Base-by-base conservation (phyloP, 2,888 invertebrate species). In the Ectemnius lituratus region DNA sequence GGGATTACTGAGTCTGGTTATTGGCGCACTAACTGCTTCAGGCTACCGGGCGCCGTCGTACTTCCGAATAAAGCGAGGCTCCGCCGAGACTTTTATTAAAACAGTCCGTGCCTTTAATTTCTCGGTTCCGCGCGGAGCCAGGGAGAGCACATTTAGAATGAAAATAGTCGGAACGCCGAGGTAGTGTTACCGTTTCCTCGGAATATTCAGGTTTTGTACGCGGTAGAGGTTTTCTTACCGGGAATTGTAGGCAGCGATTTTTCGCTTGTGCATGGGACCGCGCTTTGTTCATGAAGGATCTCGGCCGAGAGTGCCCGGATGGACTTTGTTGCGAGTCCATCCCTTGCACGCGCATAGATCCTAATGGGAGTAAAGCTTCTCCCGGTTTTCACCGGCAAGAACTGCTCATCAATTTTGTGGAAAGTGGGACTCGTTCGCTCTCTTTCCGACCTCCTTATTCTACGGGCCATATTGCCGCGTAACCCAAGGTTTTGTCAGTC, bases 1-100 rank as follows among this genome's bases (percentile, higher is more conserved):
- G 76, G 76, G 77, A 78, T 78, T 78, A 78, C 73, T 47, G 76
- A 78, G 73, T 76, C 76, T 73, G 76, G 77, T 78, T 76, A 78
- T 76, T 78, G 76, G 72, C 76, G 73, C 64, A 61, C 62, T 77
- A 76, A 76, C 76, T 76, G 77, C 66, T 67, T 11, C 37, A 11
- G 37, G 76, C 66, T 70, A 62, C 62, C 16, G 52, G 13, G 14
- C 52, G n/a, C 60, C 49, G 72, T 66, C 61, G 76, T 68, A 76
- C 72, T 72, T 64, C 68, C 66, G 70, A 78, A 76, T 78, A 67
- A 70, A 70, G 61, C 67, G 63, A 64, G 64, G 58, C 67, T 45
- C 13, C 56, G 23, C 23, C 47, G 47, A 63, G 45, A 69, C 61
- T 76, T 70, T 76, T 70, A 76, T 78, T 77, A 76, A 77, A 77